phyloP scores from a whole-genome alignment of 2,888 invertebrate genomes.

The Leucophora obtusa region DNA sequence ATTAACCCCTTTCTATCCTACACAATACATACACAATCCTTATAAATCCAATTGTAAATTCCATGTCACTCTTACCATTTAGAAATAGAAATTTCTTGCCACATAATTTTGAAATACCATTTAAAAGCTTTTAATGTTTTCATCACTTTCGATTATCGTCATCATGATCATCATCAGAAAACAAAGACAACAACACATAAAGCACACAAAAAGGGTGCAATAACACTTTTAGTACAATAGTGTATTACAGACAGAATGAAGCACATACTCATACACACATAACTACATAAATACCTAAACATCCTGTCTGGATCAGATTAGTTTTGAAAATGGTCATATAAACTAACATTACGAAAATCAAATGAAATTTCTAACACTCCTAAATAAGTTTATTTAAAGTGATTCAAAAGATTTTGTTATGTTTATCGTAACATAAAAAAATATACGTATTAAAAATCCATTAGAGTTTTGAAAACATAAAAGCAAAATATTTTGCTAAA shows the following conservation, averaged over 20 bases:
- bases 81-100: background rate
- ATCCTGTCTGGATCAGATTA: slow-evolving; percentile 64
- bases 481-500: background rate
- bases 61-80: background rate
- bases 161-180: slow-evolving; percentile 42
- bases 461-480: slow-evolving; percentile 17
- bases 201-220: slow-evolving; percentile 21
- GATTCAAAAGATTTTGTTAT: background rate
- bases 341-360: slow-evolving; percentile 35
- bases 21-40: background rate
- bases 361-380: slow-evolving; percentile 2
- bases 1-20: too few species aligned
- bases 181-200: slow-evolving; percentile 22
- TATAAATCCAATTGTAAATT: background rate
- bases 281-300: slow-evolving; percentile 27
- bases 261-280: background rate
- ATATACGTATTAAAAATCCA: slow-evolving; percentile 3
- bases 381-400: background rate
- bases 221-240: slow-evolving; percentile 30
- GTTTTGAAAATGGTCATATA: slow-evolving; percentile 51
- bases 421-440: background rate
- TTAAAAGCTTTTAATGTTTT: slow-evolving; percentile 64
- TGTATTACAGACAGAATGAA: slow-evolving; percentile 1
- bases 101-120: slow-evolving; percentile 47
- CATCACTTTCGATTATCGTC: slow-evolving; percentile 63